A percentile compares a stretch with the other conserved stretches of the same genome.
Evolutionary conservation across 2,797 vertebrate species (phyloP).

Genomic region (Sebastes glaucus): DNA sequence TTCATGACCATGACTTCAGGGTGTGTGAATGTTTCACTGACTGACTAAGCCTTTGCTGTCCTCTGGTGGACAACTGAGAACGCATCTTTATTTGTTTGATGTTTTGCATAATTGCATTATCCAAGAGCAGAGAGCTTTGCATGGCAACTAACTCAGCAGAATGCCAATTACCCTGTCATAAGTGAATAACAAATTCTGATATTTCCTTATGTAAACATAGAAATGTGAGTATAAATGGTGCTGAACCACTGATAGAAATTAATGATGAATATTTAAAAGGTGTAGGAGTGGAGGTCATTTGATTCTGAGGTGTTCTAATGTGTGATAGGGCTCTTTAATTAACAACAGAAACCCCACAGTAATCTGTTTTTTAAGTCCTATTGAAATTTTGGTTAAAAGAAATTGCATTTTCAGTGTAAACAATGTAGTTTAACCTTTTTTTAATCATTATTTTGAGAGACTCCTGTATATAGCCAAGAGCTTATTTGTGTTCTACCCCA

Average conservation of each 20-base stretch:
- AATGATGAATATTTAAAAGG: not conserved
- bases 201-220: not conserved
- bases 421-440: not conserved
- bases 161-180: not conserved
- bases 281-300: not conserved
- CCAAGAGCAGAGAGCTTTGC: not conserved
- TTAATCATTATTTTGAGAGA: not conserved
- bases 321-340: not conserved
- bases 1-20: not conserved
- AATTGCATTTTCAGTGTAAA: not conserved
- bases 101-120: not conserved
- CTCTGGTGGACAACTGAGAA: conserved; percentile 69
- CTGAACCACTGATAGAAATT: not conserved
- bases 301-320: not conserved
- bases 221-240: no score
- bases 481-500: not conserved
- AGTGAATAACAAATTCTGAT: not conserved
- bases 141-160: not conserved
- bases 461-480: not conserved
- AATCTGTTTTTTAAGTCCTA: not conserved
- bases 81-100: not conserved
- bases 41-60: conserved; percentile 67
- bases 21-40: not conserved
- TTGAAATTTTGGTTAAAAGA: not conserved
- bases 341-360: not conserved